These are phyloP conservation scores for Melanotus villosus DNA, from an alignment of 2,888 invertebrate species.

Conservation along the genomic window DNA sequence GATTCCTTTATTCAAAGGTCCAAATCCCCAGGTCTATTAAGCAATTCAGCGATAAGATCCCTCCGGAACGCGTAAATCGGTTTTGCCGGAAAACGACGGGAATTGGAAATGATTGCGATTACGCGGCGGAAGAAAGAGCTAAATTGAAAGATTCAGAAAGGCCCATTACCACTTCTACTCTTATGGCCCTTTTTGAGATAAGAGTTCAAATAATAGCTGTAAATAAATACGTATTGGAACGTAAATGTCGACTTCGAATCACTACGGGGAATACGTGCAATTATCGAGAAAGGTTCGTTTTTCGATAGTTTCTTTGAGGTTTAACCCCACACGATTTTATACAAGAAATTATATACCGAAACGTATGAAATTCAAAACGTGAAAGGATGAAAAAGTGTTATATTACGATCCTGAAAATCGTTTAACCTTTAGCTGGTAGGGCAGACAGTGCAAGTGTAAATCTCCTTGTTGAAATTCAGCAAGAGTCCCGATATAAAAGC, in stretches of 20 bases:
- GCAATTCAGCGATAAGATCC: constrained; percentile 57
- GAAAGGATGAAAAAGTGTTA: neutral
- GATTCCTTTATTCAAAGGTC: constrained; percentile 25
- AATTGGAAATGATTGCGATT: constrained; percentile 66
- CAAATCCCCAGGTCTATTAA: constrained; percentile 55
- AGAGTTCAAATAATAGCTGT: constrained; percentile 41
- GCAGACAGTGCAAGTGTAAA: constrained; percentile 33
- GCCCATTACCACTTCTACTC: constrained; percentile 48
- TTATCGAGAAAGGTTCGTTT: constrained; percentile 4
- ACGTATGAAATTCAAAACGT: too few species aligned
- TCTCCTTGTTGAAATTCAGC: constrained; percentile 58
- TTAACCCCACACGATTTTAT: too few species aligned
- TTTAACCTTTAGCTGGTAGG: constrained; percentile 35
- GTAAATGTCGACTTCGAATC: constrained; percentile 23
- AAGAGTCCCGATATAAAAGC: constrained; percentile 53
- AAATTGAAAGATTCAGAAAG: constrained; percentile 61
- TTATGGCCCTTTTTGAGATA: constrained; percentile 41
- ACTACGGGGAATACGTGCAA: neutral
- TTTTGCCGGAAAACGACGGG: constrained; percentile 65
- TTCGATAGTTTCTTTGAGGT: neutral
- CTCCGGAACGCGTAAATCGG: constrained; percentile 62
- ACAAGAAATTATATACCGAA: too few species aligned
- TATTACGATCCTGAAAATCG: neutral
- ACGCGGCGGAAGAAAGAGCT: constrained; percentile 62
- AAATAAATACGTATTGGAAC: constrained; percentile 42